Evolutionary conservation across 1,140 invertebrate genomes (phyloP), one percentile per base, ranked within the genome.

Genomic region (Lordiphosa mommai): DNA sequence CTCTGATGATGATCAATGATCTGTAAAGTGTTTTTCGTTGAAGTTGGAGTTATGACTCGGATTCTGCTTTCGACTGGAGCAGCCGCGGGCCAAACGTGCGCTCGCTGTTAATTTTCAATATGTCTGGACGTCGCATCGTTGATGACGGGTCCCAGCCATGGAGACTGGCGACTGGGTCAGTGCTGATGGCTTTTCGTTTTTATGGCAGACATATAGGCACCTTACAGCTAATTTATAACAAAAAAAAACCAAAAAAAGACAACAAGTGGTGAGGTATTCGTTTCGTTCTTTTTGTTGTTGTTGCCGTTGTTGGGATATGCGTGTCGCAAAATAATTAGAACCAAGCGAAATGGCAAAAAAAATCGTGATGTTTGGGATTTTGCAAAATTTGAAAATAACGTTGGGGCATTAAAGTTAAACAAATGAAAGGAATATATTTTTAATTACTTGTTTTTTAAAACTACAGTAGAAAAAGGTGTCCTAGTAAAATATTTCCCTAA

Each of bases 191-290:
- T 74, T 72, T 82, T 82, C 47, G 77, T 82, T 82, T 82, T 84
- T 82, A 82, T 82, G 77, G 77, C 77, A 82, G 77, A 82, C 77
- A 84, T 71, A 70, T 84, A 82, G 77, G 77, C 77, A 82, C 77
- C 77, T 82, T 82, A 68, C 67, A 63, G 60, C 63, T 71, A 82
- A 82, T 84, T 82, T 84, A 84, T 56, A 64, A 44, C 53, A 38
- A 41, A 55, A 52, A 7, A 41, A 51, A 40, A 20, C 1, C 0
- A 7, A 12, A 50, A 38, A 30, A 12, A 52, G 34, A n/a, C 13
- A 41, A 20, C 13, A 29, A 58, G 30, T 64, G 36, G 52, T 50
- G 61, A 66, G 37, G 32, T 27, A 38, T 38, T 58, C 46, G 12
- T 46, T 46, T 46, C 13, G 43, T 29, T 10, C 13, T 9, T 8